phyloP scores from a whole-genome alignment of 53 echinoderm and acorn worm genomes.

The Holothuria leucospilota region DNA sequence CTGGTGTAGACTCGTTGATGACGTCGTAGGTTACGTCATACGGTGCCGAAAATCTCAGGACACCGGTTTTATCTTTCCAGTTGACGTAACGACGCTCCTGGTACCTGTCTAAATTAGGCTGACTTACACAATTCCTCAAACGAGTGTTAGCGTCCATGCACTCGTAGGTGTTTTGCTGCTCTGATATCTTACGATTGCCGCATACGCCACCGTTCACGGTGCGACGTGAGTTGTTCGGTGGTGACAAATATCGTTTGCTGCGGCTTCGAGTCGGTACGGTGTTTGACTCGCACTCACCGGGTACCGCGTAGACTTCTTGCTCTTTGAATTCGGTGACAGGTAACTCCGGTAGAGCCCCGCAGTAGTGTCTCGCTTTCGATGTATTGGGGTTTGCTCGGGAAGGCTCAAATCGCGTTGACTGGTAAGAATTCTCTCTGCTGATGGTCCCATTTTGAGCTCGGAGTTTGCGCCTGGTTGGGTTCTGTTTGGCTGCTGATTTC shows the following conservation, averaged over 20 bases:
- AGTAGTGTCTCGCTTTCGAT: not conserved
- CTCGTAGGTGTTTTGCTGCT: not conserved
- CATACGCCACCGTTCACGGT: too few relatives aligned
- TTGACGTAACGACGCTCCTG: conserved; percentile 37
- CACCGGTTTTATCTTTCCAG: conserved; percentile 8
- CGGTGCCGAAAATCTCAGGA: conserved; percentile 19
- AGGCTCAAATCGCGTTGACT: not conserved
- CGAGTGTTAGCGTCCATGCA: not conserved
- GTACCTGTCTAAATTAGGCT: conserved; percentile 19
- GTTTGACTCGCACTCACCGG: conserved; percentile 37
- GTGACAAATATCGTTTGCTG: conserved; percentile 36
- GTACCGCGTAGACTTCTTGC: conserved; percentile 6
- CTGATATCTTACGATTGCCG: too few relatives aligned
- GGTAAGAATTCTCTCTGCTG: conserved; percentile 28
- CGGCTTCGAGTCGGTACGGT: conserved; percentile 11
- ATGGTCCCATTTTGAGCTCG: not conserved
- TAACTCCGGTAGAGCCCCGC: not conserved
- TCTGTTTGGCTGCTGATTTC: conserved; percentile 1
- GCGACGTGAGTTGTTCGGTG: conserved; percentile 20
- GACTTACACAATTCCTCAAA: conserved; percentile 22
- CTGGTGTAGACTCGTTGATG: not conserved
- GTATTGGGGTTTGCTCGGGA: not conserved
- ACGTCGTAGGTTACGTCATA: too few relatives aligned
- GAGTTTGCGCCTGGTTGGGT: conserved; percentile 1
- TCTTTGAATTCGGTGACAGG: not conserved